Conservation (phyloP, 1,140 invertebrate species). For the Lepidurus couesii region DNA sequence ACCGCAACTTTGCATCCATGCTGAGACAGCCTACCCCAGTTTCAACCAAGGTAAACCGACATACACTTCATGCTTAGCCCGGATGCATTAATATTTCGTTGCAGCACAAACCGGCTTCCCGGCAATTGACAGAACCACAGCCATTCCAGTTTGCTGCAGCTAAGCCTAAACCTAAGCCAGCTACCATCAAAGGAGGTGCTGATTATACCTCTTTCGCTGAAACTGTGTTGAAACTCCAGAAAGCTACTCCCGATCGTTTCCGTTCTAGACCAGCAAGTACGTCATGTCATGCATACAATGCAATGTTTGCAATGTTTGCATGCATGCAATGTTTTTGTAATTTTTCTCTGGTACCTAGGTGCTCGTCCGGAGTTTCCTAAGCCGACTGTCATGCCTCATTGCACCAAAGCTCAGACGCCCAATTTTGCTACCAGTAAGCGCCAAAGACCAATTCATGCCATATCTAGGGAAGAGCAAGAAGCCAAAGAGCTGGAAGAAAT, state of each 20-base stretch:
- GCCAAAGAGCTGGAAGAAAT: slow-evolving; percentile 27
- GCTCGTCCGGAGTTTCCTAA: not conserved
- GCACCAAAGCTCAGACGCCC: slow-evolving; percentile 23
- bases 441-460: slow-evolving; percentile 20
- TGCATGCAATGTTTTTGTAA: not conserved
- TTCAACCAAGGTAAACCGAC: not conserved
- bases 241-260: slow-evolving; percentile 26
- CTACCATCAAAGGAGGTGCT: not conserved
- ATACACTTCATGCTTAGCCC: not conserved
- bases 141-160: not conserved
- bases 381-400: not conserved
- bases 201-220: slow-evolving; percentile 4
- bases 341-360: not conserved
- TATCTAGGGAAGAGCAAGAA: slow-evolving; percentile 27
- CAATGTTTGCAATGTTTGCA: too few species aligned
- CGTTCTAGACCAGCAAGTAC: slow-evolving; percentile 11
- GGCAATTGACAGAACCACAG: not conserved
- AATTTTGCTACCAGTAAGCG: slow-evolving; percentile 21
- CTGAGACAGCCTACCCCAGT: not conserved
- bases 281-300: not conserved
- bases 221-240: slow-evolving; percentile 23
- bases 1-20: not conserved
- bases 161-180: not conserved
- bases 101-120: not conserved
- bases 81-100: not conserved